Evolutionary conservation across 1,140 invertebrate species (phyloP), one percentile per base, ranked within the genome.

Genomic region (Sminthurides bifidus): DNA sequence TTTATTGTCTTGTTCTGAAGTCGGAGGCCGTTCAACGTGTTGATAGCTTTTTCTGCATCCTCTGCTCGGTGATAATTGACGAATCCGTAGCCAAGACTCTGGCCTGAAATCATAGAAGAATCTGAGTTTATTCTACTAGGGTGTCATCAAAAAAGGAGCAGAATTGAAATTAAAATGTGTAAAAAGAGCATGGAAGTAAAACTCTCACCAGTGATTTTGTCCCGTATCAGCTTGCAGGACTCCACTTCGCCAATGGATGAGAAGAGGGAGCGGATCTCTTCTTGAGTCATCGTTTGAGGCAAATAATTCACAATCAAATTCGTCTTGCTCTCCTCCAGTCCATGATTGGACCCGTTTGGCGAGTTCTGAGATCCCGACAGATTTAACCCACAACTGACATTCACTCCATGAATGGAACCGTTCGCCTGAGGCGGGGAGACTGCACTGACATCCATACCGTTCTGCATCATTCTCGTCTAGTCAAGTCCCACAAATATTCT

Each of bases 241-340:
- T 98, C 95, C 48, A 99, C 91, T 72, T 98, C 93, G 40, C 95
- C 95, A 69, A 98, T 95, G 67, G 88, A 93, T 17, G 90, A 89
- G 74, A 99, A 99, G 43, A 99, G 77, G 43, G 90, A 92, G 55
- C 92, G 79, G 58, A 98, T 96, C 72, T 98, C 94, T 72, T 98
- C 95, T 74, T 98, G 95, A 26, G 92, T 95, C 96, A 98, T 98
- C 53, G 88, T 95, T 76, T 98, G 95, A 44, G 95, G 95, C 68
- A 99, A 78, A 74, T 99, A 99, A 74, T 99, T 98, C 64, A 99
- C 94, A 71, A 99, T 98, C 60, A 99, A 80, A 77, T 99, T 99
- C 46, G 90, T 94, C 77, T 95, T 96, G 60, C 85, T 89, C 73
- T 93, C 90, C 75, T 92, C 88, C 65, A 82, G 79, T 65, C 81